Evolutionary conservation across 2,888 invertebrate species (phyloP).

Genomic region (Apoda limacodes): DNA sequence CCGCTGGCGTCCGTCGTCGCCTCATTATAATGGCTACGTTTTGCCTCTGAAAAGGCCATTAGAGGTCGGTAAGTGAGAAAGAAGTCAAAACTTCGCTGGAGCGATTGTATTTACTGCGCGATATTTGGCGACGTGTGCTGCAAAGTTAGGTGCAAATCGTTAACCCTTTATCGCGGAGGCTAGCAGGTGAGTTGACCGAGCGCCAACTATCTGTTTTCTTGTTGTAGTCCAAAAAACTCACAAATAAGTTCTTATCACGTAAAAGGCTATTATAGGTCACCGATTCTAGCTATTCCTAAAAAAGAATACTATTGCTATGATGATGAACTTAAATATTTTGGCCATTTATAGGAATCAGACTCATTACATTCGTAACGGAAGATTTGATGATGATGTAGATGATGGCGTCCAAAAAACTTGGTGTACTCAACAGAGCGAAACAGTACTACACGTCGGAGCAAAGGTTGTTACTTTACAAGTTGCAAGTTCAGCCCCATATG

Average conservation of each 20-base stretch:
- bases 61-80: too few relatives aligned
- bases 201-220: constrained; percentile 67
- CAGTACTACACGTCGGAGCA: too few relatives aligned
- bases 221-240: constrained; percentile 62
- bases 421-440: too few relatives aligned
- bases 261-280: constrained; percentile 67
- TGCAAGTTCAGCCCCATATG: too few relatives aligned
- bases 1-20: too few relatives aligned
- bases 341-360: constrained; percentile 67
- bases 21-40: too few relatives aligned
- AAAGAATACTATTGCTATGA: constrained; percentile 57
- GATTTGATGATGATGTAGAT: too few relatives aligned
- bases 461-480: too few relatives aligned
- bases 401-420: too few relatives aligned
- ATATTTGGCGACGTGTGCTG: constrained; percentile 58
- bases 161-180: constrained; percentile 53
- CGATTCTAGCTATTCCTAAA: constrained; percentile 46
- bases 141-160: constrained; percentile 63
- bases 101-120: constrained; percentile 57
- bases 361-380: too few relatives aligned
- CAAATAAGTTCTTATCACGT: constrained; percentile 70
- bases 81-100: constrained; percentile 46
- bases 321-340: constrained; percentile 57
- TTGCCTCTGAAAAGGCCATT: too few relatives aligned
- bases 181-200: constrained; percentile 60